Evolutionary conservation across 2,888 invertebrate species (phyloP).

Genomic region (Notodonta ziczac): DNA sequence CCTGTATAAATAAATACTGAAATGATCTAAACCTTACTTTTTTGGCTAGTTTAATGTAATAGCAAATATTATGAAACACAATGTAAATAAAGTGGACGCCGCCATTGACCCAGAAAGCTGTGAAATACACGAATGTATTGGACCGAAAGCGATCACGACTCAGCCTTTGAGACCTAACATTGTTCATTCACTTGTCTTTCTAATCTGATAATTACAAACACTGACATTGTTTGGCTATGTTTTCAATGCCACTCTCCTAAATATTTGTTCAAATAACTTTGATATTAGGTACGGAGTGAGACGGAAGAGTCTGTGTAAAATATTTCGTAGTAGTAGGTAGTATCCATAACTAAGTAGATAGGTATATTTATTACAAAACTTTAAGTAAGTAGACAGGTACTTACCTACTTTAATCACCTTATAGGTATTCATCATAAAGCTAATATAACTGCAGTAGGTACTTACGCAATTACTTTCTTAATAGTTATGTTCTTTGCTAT

Average conservation of each 20-base stretch:
- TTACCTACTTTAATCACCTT: too few species aligned
- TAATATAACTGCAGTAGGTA: too few species aligned
- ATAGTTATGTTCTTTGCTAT: too few species aligned
- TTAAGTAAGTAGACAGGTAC: too few species aligned
- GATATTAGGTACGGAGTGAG: too few species aligned
- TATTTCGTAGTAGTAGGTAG: too few species aligned
- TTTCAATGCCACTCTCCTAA: neutral
- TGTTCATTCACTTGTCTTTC: neutral
- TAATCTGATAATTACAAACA: neutral
- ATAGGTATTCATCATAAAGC: too few species aligned
- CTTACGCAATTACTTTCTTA: too few species aligned
- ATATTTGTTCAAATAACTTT: too few species aligned
- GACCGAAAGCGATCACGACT: constrained; percentile 9
- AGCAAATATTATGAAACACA: constrained; percentile 27
- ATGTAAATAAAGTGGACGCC: constrained; percentile 27
- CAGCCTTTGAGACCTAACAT: constrained; percentile 5
- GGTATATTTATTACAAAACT: too few species aligned
- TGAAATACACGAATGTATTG: constrained; percentile 12
- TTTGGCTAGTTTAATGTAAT: constrained; percentile 16
- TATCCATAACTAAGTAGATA: too few species aligned
- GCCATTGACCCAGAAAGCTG: constrained; percentile 33
- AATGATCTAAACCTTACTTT: neutral
- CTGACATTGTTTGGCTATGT: neutral
- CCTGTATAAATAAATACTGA: neutral
- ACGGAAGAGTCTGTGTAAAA: too few species aligned